Conservation (phyloP, 30 jellyfish, hydroid and myxozoan species). For the Hydra vulgaris region DNA sequence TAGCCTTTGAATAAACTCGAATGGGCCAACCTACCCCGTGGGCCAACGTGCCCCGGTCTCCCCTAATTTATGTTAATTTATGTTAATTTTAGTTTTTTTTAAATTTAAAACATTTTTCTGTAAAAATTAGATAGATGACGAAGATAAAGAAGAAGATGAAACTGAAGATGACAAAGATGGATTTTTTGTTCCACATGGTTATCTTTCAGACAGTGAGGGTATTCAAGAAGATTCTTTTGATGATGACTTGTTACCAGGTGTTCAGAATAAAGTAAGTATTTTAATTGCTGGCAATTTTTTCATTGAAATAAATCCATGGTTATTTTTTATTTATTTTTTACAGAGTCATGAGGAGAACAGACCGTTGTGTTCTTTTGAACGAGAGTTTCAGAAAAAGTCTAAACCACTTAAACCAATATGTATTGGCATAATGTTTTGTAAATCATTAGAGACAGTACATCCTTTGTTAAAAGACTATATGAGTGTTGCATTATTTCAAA, state of each 20-base stretch:
- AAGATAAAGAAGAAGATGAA: constrained; percentile 79
- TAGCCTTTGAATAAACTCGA: too few species aligned
- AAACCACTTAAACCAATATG: constrained; percentile 28
- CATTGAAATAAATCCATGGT: not conserved
- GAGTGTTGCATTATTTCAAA: not conserved
- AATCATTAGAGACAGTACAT: not conserved
- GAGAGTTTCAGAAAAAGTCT: constrained; percentile 13
- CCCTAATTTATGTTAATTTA: too few species aligned
- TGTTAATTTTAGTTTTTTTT: too few species aligned
- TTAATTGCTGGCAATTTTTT: not conserved
- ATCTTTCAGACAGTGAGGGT: constrained; percentile 98
- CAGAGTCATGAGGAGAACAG: constrained; percentile 9
- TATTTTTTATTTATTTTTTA: not conserved
- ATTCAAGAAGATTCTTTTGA: constrained; percentile 63
- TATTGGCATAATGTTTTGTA: constrained; percentile 10
- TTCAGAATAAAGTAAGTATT: constrained; percentile 15
- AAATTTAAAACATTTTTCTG: too few species aligned
- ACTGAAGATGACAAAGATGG: constrained; percentile 95
- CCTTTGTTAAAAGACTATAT: constrained; percentile 4
- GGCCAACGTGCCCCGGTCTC: too few species aligned
- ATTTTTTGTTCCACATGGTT: constrained; percentile 99
- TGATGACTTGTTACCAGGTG: constrained; percentile 40
- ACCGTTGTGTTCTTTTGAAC: constrained; percentile 24
- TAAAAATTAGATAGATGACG: constrained; percentile 62
- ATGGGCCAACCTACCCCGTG: too few species aligned